phyloP scores from a whole-genome alignment of 2,888 invertebrate species.

The Hirudinaria manillensis region DNA sequence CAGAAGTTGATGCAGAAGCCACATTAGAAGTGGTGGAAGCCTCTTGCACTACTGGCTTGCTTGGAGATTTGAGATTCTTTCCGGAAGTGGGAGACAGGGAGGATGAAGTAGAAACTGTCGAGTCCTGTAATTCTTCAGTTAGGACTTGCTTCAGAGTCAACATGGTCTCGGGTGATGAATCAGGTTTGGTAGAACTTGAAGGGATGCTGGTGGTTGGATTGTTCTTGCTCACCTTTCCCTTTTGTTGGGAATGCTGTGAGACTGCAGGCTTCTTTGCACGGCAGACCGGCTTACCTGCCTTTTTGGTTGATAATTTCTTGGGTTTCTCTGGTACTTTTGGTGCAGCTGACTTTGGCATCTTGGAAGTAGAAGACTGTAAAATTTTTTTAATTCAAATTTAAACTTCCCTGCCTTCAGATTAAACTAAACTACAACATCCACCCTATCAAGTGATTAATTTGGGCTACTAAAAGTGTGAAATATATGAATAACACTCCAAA shows the following conservation, averaged over 20 bases:
- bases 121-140: slow-evolving; percentile 25
- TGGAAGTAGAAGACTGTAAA: slow-evolving; percentile 27
- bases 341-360: slow-evolving; percentile 3
- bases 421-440: neutral
- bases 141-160: neutral
- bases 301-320: neutral
- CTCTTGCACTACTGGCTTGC: neutral
- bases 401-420: neutral
- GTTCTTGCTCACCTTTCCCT: neutral
- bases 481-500: neutral
- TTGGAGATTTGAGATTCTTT: slow-evolving; percentile 10
- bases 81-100: slow-evolving; percentile 20
- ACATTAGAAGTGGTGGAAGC: slow-evolving; percentile 22
- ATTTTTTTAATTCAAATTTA: neutral
- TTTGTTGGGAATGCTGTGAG: neutral
- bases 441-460: too few relatives aligned
- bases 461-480: neutral
- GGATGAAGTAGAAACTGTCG: slow-evolving; percentile 28
- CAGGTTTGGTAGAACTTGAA: neutral
- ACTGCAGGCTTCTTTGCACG: slow-evolving; percentile 1
- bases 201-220: neutral
- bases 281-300: neutral
- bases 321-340: slow-evolving; percentile 14
- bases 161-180: neutral
- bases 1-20: neutral